These are phyloP conservation scores for Thecocarcelia acutangulata DNA, from an alignment of 2,888 invertebrate genomes.

Conservation along the genomic window DNA sequence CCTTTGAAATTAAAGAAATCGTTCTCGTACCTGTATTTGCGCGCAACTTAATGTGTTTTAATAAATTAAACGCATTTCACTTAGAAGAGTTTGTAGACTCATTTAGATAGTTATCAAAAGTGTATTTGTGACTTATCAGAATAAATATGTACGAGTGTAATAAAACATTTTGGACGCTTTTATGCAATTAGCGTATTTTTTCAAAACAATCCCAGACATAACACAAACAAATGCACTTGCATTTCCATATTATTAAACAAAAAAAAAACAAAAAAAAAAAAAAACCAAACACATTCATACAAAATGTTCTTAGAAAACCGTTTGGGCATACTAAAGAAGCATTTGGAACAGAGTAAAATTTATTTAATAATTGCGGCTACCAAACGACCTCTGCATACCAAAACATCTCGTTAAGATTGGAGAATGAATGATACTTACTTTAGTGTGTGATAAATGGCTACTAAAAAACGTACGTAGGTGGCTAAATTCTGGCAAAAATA, in stretches of 20 bases:
- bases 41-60: conserved; percentile 10
- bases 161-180: conserved; percentile 66
- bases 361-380: conserved; percentile 68
- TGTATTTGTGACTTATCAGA: conserved; percentile 43
- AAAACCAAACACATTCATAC: conserved; percentile 16
- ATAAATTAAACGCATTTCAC: conserved; percentile 50
- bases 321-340: conserved; percentile 66
- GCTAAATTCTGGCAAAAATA: conserved; percentile 56
- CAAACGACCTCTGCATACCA: conserved; percentile 69
- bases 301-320: conserved; percentile 66
- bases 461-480: conserved; percentile 68
- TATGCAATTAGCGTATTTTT: conserved; percentile 65
- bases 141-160: conserved; percentile 41
- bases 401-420: conserved; percentile 65
- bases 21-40: not conserved
- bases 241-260: conserved; percentile 50
- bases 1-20: not conserved
- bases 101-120: conserved; percentile 64
- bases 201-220: conserved; percentile 49
- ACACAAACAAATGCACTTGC: conserved; percentile 55
- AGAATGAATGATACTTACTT: conserved; percentile 61
- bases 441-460: conserved; percentile 66
- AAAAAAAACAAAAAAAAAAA: not conserved
- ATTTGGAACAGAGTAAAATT: conserved; percentile 44
- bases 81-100: conserved; percentile 55